phyloP scores from a whole-genome alignment of 2,113 vertebrate species.

The Clarias batrachus region DNA sequence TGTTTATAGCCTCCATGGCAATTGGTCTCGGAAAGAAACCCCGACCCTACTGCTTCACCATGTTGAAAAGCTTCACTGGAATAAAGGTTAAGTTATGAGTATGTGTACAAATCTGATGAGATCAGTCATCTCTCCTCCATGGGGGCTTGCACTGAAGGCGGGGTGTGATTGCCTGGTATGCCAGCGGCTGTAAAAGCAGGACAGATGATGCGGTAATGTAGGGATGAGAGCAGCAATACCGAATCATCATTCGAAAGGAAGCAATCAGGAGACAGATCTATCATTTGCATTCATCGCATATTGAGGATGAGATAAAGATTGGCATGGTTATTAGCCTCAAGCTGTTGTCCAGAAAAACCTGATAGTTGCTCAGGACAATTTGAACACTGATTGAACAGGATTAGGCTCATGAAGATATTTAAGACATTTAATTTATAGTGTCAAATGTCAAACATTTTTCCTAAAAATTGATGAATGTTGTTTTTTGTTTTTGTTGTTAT shows the following conservation, averaged over 20 bases:
- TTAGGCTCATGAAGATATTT: conserved; percentile 3
- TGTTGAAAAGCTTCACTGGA: not conserved
- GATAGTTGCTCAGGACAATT: not conserved
- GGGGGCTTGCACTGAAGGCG: not conserved
- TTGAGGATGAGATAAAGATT: not conserved
- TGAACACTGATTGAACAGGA: not conserved
- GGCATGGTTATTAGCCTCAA: not conserved
- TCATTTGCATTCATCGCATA: not conserved
- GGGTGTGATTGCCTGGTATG: not conserved
- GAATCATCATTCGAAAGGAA: conserved; percentile 9
- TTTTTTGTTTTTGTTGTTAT: too few species aligned
- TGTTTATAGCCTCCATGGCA: not conserved
- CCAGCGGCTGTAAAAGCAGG: not conserved
- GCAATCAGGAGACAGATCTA: not conserved
- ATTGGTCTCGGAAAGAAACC: not conserved
- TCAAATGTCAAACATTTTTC: not conserved
- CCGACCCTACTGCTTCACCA: not conserved
- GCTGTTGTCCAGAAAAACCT: not conserved
- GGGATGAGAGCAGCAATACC: not conserved
- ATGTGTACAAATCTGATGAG: not conserved
- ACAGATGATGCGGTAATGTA: not conserved
- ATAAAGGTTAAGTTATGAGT: not conserved
- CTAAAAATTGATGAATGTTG: not conserved
- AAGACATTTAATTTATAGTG: not conserved
- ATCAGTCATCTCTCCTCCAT: not conserved